Percentiles rank a stretch among this genome's conserved stretches.
These are phyloP conservation scores for Cherax quadricarinatus DNA, from an alignment of 1,140 invertebrate genomes.

Conservation along the genomic window DNA sequence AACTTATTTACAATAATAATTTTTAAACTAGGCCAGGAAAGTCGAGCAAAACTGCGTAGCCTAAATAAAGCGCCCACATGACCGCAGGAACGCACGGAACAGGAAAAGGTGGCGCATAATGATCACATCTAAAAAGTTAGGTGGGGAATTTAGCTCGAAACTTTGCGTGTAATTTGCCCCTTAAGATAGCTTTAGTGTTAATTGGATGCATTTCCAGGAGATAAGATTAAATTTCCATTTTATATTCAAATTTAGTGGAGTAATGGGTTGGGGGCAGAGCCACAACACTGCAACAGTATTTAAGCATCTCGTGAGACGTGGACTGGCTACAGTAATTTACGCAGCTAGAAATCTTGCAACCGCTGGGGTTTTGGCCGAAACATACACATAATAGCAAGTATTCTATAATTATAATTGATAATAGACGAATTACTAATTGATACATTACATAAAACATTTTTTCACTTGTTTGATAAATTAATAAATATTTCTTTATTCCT, in stretches of 20 bases:
- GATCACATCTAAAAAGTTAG: constrained; percentile 12
- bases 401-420: too few relatives aligned
- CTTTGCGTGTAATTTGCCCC: constrained; percentile 24
- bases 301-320: background rate
- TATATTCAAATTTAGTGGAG: constrained; percentile 41
- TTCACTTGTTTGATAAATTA: too few relatives aligned
- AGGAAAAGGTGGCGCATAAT: background rate
- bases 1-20: background rate
- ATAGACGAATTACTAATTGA: too few relatives aligned
- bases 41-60: background rate
- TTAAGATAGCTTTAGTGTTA: constrained; percentile 33
- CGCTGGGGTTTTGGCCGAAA: too few relatives aligned
- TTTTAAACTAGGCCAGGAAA: background rate
- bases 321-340: too few relatives aligned
- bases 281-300: background rate
- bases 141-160: background rate
- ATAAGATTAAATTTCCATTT: constrained; percentile 40
- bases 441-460: too few relatives aligned
- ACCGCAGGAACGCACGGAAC: background rate
- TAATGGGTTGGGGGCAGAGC: background rate
- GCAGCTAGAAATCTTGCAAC: too few relatives aligned
- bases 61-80: background rate
- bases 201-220: constrained; percentile 32
- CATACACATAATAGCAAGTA: too few relatives aligned
- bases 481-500: too few relatives aligned